These are phyloP conservation scores for Laticauda laticaudata DNA, from an alignment of 2,113 vertebrate genomes.

Conservation along the genomic window DNA sequence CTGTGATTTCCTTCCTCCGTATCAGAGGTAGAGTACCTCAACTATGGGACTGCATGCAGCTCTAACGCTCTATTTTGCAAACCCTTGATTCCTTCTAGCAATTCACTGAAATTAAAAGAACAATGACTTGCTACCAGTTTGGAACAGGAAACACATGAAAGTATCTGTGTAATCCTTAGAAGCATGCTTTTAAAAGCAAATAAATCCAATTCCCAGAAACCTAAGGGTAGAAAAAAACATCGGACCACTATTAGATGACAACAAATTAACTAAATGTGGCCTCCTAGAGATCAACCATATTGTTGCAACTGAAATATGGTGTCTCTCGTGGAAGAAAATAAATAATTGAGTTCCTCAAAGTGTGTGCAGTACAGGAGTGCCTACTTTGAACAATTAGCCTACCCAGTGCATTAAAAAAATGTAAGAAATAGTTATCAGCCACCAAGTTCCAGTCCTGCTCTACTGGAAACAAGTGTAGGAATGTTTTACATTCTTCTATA, in stretches of 20 bases:
- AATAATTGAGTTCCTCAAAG: neutral
- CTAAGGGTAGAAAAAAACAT: neutral
- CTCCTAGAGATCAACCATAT: neutral
- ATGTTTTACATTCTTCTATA: neutral
- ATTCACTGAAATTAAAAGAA: neutral
- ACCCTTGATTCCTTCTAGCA: neutral
- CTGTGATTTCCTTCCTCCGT: neutral
- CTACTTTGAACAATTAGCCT: neutral
- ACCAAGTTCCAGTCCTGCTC: neutral
- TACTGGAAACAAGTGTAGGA: too few relatives aligned
- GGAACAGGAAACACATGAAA: neutral
- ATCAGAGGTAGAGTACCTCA: neutral
- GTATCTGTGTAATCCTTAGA: neutral
- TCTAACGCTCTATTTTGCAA: neutral
- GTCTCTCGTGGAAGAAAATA: neutral
- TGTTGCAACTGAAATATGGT: neutral
- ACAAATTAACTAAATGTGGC: neutral
- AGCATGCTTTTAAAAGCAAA: neutral
- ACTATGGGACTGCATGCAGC: neutral
- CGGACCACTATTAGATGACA: neutral
- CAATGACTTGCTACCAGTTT: neutral
- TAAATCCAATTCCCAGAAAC: neutral
- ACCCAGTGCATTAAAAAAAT: neutral
- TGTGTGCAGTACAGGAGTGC: neutral
- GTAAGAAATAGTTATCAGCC: neutral